A percentile compares a stretch with the other conserved stretches of the same genome.
Conservation (phyloP, 2,113 vertebrate species). For the Coracopsis vasa region DNA sequence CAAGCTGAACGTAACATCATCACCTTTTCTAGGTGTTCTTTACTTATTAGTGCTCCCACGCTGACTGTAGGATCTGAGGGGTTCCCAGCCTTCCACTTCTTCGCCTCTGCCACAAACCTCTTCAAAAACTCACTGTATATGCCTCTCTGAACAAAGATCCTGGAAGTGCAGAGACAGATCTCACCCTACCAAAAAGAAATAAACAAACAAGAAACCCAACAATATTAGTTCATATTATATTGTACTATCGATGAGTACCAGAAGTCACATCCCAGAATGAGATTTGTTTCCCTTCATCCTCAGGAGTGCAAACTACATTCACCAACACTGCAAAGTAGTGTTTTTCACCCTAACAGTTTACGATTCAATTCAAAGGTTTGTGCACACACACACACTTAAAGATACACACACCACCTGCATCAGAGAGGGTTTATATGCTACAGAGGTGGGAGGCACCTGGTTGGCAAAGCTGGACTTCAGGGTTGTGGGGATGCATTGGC, state of each 20-base stretch:
- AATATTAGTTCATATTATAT: neutral
- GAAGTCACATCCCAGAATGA: neutral
- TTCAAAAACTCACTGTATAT: constrained; percentile 88
- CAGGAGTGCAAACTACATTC: neutral
- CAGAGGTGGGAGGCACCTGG: constrained; percentile 77
- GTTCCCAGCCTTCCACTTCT: constrained; percentile 87
- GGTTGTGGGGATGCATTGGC: constrained; percentile 84
- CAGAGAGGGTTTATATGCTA: fast-evolving
- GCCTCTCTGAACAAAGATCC: constrained; percentile 91
- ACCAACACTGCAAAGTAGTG: neutral
- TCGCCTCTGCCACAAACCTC: constrained; percentile 87
- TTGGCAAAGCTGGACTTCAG: constrained; percentile 94
- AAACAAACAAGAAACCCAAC: neutral
- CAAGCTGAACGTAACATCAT: neutral
- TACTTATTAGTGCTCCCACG: constrained; percentile 92
- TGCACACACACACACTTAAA: no score
- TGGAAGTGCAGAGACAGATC: constrained; percentile 95
- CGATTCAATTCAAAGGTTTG: neutral
- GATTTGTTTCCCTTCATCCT: neutral
- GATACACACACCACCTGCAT: neutral
- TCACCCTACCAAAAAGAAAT: constrained; percentile 80
- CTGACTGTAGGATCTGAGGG: constrained; percentile 81
- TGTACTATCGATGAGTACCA: neutral
- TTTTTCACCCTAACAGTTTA: neutral
- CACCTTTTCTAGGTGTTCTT: constrained; percentile 93